Evolutionary conservation across 2,888 invertebrate genomes (phyloP), one percentile per base, ranked within the genome.

Genomic region (Amaurobius ferox): DNA sequence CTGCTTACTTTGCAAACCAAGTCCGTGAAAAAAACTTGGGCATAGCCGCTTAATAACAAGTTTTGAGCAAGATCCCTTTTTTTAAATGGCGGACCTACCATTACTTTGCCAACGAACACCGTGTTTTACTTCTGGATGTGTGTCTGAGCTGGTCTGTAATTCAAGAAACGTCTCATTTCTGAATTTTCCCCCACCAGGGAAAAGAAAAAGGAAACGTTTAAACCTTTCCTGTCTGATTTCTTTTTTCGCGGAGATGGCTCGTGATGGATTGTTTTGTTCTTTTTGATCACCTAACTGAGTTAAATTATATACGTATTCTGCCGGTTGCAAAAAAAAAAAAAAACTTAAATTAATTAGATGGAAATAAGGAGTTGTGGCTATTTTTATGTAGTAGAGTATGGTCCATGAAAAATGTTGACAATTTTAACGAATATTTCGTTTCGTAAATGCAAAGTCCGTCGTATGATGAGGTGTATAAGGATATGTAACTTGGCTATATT

Each of bases 221-320:
- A n/a, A 44, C n/a, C 44, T 44, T 44, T 44, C 44, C 44, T 44
- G 44, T 44, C 44, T 44, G 35, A 44, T 44, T 44, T 44, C 16
- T 16, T 44, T 44, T 44, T 44, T 11, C 16, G 6, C 44, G 2
- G 11, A 16, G 16, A 7, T 16, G 44, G 44, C 16, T 5, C 2
- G 6, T n/a, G n/a, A n/a, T n/a, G n/a, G n/a, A n/a, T n/a, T n/a
- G n/a, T n/a, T n/a, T n/a, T n/a, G n/a, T n/a, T n/a, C n/a, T n/a
- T n/a, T n/a, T n/a, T n/a, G n/a, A n/a, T n/a, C n/a, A n/a, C n/a
- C n/a, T n/a, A n/a, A n/a, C n/a, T n/a, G n/a, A n/a, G n/a, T n/a
- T n/a, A n/a, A n/a, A n/a, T n/a, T n/a, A n/a, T n/a, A n/a, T n/a
- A n/a, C n/a, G n/a, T n/a, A n/a, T n/a, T n/a, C n/a, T n/a, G n/a